phyloP scores from a whole-genome alignment of 2,113 vertebrate species.

The Circaetus cinerascens region DNA sequence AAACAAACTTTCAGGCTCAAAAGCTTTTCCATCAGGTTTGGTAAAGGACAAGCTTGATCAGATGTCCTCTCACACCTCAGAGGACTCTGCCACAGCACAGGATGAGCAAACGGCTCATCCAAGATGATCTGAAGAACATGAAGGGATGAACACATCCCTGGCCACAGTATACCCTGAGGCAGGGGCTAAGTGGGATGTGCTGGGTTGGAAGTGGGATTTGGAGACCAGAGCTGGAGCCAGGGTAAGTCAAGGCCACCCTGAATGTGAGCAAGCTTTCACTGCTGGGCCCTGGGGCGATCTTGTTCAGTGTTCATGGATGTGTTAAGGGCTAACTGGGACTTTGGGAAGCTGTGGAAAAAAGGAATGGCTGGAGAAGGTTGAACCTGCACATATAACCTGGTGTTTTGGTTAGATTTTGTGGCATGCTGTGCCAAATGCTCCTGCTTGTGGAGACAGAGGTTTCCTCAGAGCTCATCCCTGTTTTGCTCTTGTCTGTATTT shows the following conservation, averaged over 20 bases:
- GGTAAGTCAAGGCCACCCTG: not conserved
- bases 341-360: not conserved
- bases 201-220: not conserved
- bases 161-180: not conserved
- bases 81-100: not conserved
- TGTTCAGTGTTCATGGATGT: fast-evolving
- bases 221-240: not conserved
- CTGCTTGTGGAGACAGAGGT: not conserved
- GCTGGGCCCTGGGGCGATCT: not conserved
- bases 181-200: not conserved
- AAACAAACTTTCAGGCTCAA: not conserved
- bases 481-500: not conserved
- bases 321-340: not conserved
- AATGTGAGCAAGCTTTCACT: not conserved
- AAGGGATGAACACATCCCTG: not conserved
- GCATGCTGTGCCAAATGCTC: not conserved
- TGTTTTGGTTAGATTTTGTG: not conserved
- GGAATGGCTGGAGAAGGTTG: not conserved
- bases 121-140: not conserved
- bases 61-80: not conserved
- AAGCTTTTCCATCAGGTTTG: not conserved
- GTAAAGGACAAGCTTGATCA: not conserved
- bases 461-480: not conserved
- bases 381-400: not conserved
- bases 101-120: not conserved